Evolutionary conservation across 2,113 vertebrate species (phyloP), one percentile per base, ranked within the genome.

Genomic region (Mobula hypostoma): DNA sequence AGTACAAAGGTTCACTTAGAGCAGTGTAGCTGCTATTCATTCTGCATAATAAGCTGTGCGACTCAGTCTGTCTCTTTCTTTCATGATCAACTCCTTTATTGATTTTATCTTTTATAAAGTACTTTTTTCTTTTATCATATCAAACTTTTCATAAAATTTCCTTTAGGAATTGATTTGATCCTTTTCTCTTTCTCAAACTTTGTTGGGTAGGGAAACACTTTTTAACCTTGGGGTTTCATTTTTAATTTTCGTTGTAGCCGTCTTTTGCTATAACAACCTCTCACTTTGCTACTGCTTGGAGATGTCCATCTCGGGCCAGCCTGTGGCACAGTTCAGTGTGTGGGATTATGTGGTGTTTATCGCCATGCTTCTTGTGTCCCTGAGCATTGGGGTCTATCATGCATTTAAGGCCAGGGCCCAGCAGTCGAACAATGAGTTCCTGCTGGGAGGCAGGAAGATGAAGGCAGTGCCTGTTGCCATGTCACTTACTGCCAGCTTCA

Each of bases 281-380:
- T 19, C 19, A 14, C 27, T 83, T 80, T 76, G 58, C 40, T 36
- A 9, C 19, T 66, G 36, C 12, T 19, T 94, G 66, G 21, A 82
- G 36, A 94, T 94, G 94, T 27, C 66, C 29, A 85, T 24, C 36
- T 14, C 27, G 24, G 5, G 27, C 21, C 24, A 12, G n/a, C 29
- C 94, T 1, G 48, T 94, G 24, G 94, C 12, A 40, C n/a, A n/a
- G 87, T 97, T 97, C 95, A 96, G 96, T 5, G 96, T 96, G 66
- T 97, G 97, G 97, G 97, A 97, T 94, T 97, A 97, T 95, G 97
- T 97, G 12, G 97, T 97, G 87, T 97, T 97, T 76, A 96, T 94
- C 14, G 96, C 88, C 24, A 96, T 94, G 4, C 95, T 97, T 66
- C 17, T 97, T 95, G 94, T 0, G 2, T 95, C 97, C 1, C 96